These are phyloP conservation scores for Trilocha varians DNA, from an alignment of 2,888 invertebrate genomes.

Conservation along the genomic window DNA sequence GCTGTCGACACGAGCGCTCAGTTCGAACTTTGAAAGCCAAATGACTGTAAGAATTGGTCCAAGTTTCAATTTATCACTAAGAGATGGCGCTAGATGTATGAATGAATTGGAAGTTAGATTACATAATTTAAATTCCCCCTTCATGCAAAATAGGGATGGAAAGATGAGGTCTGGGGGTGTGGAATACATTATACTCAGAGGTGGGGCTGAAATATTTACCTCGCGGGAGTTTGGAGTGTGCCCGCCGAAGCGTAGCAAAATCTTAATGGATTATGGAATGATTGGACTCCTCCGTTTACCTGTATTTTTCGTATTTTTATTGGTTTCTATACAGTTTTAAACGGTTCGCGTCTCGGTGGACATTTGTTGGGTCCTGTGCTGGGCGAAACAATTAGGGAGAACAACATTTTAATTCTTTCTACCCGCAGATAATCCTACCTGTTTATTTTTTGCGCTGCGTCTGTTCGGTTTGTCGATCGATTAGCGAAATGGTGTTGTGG, in stretches of 20 bases:
- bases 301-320: slow-evolving; percentile 47
- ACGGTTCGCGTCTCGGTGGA: slow-evolving; percentile 24
- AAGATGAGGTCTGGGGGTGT: slow-evolving; percentile 66
- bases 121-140: slow-evolving; percentile 73
- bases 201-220: slow-evolving; percentile 65
- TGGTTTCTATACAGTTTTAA: slow-evolving; percentile 44
- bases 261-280: slow-evolving; percentile 71
- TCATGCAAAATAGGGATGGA: slow-evolving; percentile 71
- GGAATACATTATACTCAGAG: slow-evolving; percentile 61
- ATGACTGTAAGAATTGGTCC: slow-evolving; percentile 57
- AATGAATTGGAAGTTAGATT: slow-evolving; percentile 75
- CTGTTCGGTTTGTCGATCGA: slow-evolving; percentile 26
- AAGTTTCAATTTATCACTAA: slow-evolving; percentile 70
- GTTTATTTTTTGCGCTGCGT: slow-evolving; percentile 22
- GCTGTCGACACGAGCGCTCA: slow-evolving; percentile 24
- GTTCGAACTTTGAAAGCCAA: slow-evolving; percentile 34
- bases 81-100: slow-evolving; percentile 72
- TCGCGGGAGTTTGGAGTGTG: slow-evolving; percentile 66
- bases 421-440: slow-evolving; percentile 25
- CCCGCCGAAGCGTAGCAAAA: slow-evolving; percentile 58
- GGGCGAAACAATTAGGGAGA: slow-evolving; percentile 42
- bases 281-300: slow-evolving; percentile 62
- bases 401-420: slow-evolving; percentile 44
- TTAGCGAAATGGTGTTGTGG: slow-evolving; percentile 31
- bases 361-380: slow-evolving; percentile 22